Percentiles rank a stretch among this genome's conserved stretches.
These are phyloP conservation scores for Notarius quadriscutis DNA, from an alignment of 2,113 vertebrate species.

Conservation along the genomic window DNA sequence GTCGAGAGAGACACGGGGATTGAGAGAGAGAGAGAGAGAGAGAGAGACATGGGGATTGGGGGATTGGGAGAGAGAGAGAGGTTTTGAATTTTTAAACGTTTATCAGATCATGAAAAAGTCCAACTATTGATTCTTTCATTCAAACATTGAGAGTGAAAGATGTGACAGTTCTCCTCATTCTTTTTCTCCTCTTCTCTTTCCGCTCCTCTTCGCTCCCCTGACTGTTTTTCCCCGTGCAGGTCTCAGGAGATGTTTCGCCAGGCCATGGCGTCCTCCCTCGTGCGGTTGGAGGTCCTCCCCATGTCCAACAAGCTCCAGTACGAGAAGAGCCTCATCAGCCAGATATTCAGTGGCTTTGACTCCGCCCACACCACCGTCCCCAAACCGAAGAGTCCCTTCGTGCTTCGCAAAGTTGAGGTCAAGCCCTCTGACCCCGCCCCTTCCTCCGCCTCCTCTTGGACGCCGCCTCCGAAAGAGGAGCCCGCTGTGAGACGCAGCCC, in stretches of 20 bases:
- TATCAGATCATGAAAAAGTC: too few relatives aligned
- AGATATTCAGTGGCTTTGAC: conserved; percentile 70
- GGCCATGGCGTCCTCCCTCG: conserved; percentile 76
- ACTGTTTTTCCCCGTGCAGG: conserved; percentile 60
- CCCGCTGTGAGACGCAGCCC: conserved; percentile 31
- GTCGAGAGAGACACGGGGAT: too few relatives aligned
- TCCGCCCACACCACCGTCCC: conserved; percentile 63
- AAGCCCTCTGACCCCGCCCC: conserved; percentile 47
- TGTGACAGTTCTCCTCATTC: neutral
- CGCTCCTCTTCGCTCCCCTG: neutral
- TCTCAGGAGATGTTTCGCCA: conserved; percentile 91
- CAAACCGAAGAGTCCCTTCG: conserved; percentile 71
- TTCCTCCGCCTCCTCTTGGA: conserved; percentile 28
- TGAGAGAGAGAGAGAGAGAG: too few relatives aligned
- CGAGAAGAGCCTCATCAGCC: conserved; percentile 87
- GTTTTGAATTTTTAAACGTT: too few relatives aligned
- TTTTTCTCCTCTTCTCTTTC: neutral
- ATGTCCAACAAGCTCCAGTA: conserved; percentile 78
- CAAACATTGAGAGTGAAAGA: too few relatives aligned
- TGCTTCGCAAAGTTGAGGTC: conserved; percentile 50
- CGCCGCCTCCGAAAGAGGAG: neutral
- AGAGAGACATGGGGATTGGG: too few relatives aligned
- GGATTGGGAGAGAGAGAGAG: too few relatives aligned
- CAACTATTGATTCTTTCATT: too few relatives aligned
- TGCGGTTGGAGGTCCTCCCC: conserved; percentile 80